phyloP scores from a whole-genome alignment of 2,113 vertebrate species.

The Scomber colias region DNA sequence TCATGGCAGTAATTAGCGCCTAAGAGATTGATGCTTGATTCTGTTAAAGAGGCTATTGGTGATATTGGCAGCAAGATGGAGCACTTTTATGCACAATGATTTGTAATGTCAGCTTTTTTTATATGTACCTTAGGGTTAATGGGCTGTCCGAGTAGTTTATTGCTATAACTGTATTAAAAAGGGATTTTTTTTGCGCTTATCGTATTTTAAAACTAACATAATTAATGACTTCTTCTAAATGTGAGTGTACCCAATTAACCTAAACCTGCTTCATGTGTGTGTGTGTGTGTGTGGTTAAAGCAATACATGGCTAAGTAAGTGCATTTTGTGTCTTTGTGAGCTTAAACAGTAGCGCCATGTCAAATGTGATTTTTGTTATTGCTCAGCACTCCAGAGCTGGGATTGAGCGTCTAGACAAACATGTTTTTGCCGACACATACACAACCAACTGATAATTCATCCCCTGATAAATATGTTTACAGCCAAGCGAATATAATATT shows the following conservation, averaged over 20 bases:
- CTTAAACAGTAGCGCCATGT: background rate
- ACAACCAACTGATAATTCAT: constrained; percentile 54
- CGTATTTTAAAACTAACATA: constrained; percentile 28
- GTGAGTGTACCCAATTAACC: constrained; percentile 2
- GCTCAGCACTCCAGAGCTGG: constrained; percentile 20
- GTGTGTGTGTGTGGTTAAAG: background rate
- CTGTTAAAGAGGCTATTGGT: constrained; percentile 17
- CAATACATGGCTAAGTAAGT: constrained; percentile 6
- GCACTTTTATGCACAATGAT: constrained; percentile 40
- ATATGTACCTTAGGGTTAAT: constrained; percentile 41
- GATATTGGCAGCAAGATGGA: constrained; percentile 44
- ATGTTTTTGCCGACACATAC: constrained; percentile 50
- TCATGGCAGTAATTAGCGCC: constrained; percentile 59
- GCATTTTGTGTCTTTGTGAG: background rate
- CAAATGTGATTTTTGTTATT: constrained; percentile 53
- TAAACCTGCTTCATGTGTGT: background rate
- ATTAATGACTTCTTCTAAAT: constrained; percentile 8
- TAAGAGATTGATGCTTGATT: constrained; percentile 56
- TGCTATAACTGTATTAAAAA: constrained; percentile 6
- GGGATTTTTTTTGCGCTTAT: background rate
- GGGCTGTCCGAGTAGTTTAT: constrained; percentile 45
- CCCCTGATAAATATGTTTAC: constrained; percentile 73
- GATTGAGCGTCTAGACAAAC: constrained; percentile 31
- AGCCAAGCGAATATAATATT: constrained; percentile 68
- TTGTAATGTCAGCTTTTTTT: constrained; percentile 39